Conservation (phyloP, 2,888 invertebrate genomes). For the Apodemia mormo region DNA sequence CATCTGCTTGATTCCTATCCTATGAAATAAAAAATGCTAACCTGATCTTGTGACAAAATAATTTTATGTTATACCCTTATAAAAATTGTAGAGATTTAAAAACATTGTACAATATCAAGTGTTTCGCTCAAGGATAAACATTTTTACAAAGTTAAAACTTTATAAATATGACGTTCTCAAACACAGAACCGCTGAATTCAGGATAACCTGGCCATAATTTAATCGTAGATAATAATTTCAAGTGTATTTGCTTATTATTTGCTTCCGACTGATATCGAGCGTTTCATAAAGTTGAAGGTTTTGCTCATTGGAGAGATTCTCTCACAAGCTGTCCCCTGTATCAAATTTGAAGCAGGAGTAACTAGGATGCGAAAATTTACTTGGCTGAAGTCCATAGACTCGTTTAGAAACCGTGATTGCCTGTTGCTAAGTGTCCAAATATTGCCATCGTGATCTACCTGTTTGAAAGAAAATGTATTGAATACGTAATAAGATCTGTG, state of each 20-base stretch:
- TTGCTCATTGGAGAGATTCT: constrained; percentile 37
- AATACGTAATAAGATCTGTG: not conserved
- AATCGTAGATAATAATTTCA: not conserved
- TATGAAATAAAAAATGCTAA: too few species aligned
- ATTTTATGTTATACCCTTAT: too few species aligned
- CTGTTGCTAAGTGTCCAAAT: constrained; percentile 89
- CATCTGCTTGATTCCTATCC: too few species aligned
- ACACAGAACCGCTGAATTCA: too few species aligned
- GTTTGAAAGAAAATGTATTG: not conserved
- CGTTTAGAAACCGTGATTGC: constrained; percentile 86
- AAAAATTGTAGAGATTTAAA: too few species aligned
- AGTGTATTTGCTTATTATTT: not conserved
- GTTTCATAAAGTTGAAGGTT: constrained; percentile 39
- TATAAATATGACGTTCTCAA: too few species aligned
- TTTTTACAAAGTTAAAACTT: too few species aligned
- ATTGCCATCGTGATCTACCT: constrained; percentile 83
- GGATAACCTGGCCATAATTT: too few species aligned
- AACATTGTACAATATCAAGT: too few species aligned
- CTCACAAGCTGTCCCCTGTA: constrained; percentile 77
- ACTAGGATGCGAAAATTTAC: constrained; percentile 84
- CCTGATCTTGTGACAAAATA: too few species aligned
- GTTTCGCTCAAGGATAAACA: too few species aligned
- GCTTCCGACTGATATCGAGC: constrained; percentile 18
- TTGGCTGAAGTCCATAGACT: constrained; percentile 82
- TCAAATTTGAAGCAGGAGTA: constrained; percentile 65